Base-by-base conservation (phyloP, 2,888 invertebrate species). In the Orthosia cruda region DNA sequence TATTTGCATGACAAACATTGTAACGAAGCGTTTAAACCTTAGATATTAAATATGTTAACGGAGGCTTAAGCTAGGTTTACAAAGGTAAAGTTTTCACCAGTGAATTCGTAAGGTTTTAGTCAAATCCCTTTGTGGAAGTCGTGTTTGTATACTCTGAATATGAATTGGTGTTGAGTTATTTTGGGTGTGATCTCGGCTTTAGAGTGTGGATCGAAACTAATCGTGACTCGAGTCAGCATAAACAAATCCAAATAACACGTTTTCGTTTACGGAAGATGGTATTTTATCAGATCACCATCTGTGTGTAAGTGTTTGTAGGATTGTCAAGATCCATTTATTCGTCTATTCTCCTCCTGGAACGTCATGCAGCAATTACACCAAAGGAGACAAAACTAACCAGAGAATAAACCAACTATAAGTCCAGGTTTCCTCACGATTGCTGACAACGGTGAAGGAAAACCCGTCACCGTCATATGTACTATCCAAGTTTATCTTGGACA, bases 1-100 rank as follows among this genome's bases (percentile, higher is more conserved):
- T 83, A 92, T 93, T 93, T 92, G 91, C 92, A 92, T 92, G 85
- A 90, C 89, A 92, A 91, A 91, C 89, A 90, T 90, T 88, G 80
- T 84, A 87, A 80, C 79, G 73, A 74, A 81, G 71, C 77, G 75
- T 82, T 79, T 83, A 83, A 83, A 83, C 73, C 80, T 81, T 70
- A 86, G 84, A 87, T 85, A 87, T 89, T 88, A 85, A 83, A 84
- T 79, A 85, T 89, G 86, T 86, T 88, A 80, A 81, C 79, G 78
- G 67, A 40, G 63, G 70, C 66, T 85, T 81, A 82, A 68, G 72
- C 73, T 74, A 65, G 63, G 66, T 81, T 71, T 72, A 76, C 77
- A 80, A 74, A 77, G 54, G 63, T 20, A 26, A 84, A 84, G 78
- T 86, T 86, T 71, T 66, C 54, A 23, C 32, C 61, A 74, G n/a